phyloP scores from a whole-genome alignment of 2,113 vertebrate species.

The Morone chrysops region DNA sequence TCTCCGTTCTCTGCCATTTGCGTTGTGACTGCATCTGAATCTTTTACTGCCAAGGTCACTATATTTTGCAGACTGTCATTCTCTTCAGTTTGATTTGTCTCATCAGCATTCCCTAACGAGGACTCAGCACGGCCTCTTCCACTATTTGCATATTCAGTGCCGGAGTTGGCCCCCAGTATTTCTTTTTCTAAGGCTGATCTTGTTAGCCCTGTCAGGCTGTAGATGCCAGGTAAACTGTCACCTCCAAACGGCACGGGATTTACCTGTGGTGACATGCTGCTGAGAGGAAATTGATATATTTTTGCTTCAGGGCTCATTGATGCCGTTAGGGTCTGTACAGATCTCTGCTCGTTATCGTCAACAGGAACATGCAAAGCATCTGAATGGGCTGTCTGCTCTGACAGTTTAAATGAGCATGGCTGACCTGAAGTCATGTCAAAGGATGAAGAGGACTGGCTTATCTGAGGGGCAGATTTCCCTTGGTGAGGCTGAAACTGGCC shows the following conservation, averaged over 20 bases:
- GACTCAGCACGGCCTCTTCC: constrained; percentile 4
- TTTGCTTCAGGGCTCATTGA: constrained; percentile 57
- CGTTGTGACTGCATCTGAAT: constrained; percentile 25
- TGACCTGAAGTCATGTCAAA: constrained; percentile 58
- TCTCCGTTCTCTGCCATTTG: constrained; percentile 1
- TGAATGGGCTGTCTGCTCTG: constrained; percentile 41
- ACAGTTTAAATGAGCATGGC: constrained; percentile 56
- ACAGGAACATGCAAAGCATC: constrained; percentile 46
- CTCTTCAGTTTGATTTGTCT: constrained; percentile 34
- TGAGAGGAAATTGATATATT: constrained; percentile 55
- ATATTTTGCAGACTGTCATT: constrained; percentile 1
- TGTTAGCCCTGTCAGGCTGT: constrained; percentile 27
- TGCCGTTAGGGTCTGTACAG: constrained; percentile 31
- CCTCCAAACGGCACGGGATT: constrained; percentile 38
- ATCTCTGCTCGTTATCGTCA: constrained; percentile 67
- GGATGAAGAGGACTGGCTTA: constrained; percentile 33
- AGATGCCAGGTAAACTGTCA: constrained; percentile 61
- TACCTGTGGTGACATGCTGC: constrained; percentile 41
- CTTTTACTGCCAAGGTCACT: constrained; percentile 11
- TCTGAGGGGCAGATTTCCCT: constrained; percentile 45
- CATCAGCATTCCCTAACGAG: constrained; percentile 27
- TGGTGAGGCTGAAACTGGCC: constrained; percentile 27
- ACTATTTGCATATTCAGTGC: constrained; percentile 26
- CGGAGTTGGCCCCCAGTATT: neutral
- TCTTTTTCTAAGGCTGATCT: constrained; percentile 33